Evolutionary conservation across 2,797 vertebrate species (phyloP).

Genomic region (Stomatorhinus walkeri): DNA sequence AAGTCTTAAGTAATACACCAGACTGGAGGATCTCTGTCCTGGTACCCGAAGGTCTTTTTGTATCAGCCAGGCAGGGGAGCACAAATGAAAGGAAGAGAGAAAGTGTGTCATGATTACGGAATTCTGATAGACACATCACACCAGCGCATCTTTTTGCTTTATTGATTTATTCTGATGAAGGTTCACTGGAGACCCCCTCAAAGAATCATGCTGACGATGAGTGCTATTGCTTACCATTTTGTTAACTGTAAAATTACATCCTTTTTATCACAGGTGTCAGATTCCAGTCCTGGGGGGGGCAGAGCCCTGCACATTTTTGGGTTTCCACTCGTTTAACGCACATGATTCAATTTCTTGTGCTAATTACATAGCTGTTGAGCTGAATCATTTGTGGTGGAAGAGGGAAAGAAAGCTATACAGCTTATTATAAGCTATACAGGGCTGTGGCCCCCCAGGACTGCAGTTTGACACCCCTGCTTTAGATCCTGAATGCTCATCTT

Average conservation of each 20-base stretch:
- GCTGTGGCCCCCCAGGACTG: too few relatives aligned
- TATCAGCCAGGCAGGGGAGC: background rate
- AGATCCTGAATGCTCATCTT: background rate
- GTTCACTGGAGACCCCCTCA: background rate
- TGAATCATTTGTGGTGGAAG: too few relatives aligned
- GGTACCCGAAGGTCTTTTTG: background rate
- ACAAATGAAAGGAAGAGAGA: background rate
- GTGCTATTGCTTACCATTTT: background rate
- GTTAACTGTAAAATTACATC: background rate
- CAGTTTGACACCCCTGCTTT: too few relatives aligned
- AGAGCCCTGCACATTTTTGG: too few relatives aligned
- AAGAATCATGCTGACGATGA: background rate
- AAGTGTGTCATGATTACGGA: background rate
- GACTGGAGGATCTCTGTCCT: background rate
- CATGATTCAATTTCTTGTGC: too few relatives aligned
- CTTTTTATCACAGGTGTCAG: background rate
- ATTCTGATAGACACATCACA: background rate
- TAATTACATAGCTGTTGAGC: too few relatives aligned
- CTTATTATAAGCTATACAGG: too few relatives aligned
- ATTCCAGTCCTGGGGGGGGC: too few relatives aligned
- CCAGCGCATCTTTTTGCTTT: background rate
- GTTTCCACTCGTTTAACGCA: too few relatives aligned
- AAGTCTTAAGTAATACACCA: background rate
- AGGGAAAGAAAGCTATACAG: too few relatives aligned
- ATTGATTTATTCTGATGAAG: background rate